Conservation (phyloP, 2,888 invertebrate species). For the Schrankia costaestrigalis region DNA sequence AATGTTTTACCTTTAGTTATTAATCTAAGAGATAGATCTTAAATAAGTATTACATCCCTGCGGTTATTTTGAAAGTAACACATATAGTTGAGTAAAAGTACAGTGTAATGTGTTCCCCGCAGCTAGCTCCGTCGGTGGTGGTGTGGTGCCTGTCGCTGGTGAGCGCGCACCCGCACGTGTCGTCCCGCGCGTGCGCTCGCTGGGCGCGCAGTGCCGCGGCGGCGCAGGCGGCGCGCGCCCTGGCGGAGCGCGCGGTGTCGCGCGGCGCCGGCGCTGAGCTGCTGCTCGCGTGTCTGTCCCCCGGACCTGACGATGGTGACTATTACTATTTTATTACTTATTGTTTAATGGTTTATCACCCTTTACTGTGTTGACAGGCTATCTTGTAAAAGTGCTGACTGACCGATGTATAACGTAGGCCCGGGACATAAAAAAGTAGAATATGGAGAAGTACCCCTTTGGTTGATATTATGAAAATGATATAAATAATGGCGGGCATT, state of each 20-base stretch:
- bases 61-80: no score
- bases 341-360: neutral
- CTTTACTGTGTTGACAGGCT: no score
- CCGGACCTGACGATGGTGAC: slow-evolving; percentile 28
- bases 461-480: neutral
- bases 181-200: slow-evolving; percentile 52
- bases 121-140: slow-evolving; percentile 48
- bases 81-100: no score
- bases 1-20: no score
- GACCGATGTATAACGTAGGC: no score
- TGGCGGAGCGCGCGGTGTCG: slow-evolving; percentile 8
- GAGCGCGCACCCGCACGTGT: slow-evolving; percentile 65
- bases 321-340: neutral
- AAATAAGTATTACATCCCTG: no score
- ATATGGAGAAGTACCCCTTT: neutral
- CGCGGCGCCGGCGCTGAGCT: slow-evolving; percentile 10
- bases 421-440: no score
- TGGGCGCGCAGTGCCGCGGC: slow-evolving; percentile 57
- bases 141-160: slow-evolving; percentile 65
- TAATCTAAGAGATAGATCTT: no score
- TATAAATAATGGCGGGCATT: no score
- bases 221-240: slow-evolving; percentile 19
- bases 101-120: neutral
- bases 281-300: slow-evolving; percentile 32
- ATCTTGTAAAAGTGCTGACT: no score